Percentiles rank a stretch among this genome's conserved stretches.
These are phyloP conservation scores for Chaetodon auriga DNA, from an alignment of 2,113 vertebrate species.

Conservation along the genomic window DNA sequence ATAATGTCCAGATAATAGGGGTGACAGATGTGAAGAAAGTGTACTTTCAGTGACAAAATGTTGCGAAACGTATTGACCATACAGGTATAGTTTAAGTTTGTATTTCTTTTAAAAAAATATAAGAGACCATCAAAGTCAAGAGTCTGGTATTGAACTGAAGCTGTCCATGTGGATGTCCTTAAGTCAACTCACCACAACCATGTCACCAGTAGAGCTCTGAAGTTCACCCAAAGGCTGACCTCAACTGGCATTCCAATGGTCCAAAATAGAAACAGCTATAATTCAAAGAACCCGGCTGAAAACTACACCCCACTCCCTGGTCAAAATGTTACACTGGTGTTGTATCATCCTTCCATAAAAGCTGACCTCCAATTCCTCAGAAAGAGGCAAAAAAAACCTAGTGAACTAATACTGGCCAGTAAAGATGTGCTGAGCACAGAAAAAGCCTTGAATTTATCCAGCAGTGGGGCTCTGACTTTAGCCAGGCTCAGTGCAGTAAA, in stretches of 20 bases:
- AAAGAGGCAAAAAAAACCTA: conserved; percentile 28
- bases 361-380: conserved; percentile 51
- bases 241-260: conserved; percentile 69
- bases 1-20: not conserved
- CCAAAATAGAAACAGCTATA: conserved; percentile 79
- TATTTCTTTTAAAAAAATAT: not conserved
- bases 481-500: conserved; percentile 65
- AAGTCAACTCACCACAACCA: conserved; percentile 39
- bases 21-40: not conserved
- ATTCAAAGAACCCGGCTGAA: conserved; percentile 68
- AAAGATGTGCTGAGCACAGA: conserved; percentile 62
- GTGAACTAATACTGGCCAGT: conserved; percentile 53
- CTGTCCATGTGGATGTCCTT: conserved; percentile 24
- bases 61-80: not conserved
- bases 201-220: conserved; percentile 17
- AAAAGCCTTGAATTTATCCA: conserved; percentile 68
- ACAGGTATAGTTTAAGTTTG: not conserved
- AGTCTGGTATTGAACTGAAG: conserved; percentile 25
- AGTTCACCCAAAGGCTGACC: conserved; percentile 61
- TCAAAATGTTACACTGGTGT: conserved; percentile 56
- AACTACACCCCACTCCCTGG: conserved; percentile 45
- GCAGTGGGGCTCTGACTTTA: conserved; percentile 58
- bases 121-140: not conserved
- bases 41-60: not conserved
- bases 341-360: conserved; percentile 64